Conservation (phyloP, 1,140 invertebrate genomes). For the Eubasilissa regina region DNA sequence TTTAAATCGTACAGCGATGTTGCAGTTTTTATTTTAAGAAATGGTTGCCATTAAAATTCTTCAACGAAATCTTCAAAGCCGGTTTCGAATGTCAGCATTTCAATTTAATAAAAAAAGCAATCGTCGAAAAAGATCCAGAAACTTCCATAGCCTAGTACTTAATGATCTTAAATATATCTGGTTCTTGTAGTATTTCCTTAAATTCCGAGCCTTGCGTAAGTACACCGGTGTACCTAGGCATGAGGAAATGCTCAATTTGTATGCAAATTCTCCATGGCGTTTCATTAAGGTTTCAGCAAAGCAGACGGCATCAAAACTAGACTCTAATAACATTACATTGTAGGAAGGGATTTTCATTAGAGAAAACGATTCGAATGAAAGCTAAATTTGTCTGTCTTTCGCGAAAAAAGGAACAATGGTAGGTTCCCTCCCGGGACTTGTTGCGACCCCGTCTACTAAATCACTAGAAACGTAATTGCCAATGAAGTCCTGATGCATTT, state of each 20-base stretch:
- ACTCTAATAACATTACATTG: slow-evolving; percentile 17
- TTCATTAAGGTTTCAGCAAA: slow-evolving; percentile 18
- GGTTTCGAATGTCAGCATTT: too few relatives aligned
- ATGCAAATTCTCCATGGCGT: slow-evolving; percentile 27
- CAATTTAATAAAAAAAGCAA: too few relatives aligned
- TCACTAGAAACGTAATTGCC: not conserved
- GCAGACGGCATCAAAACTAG: slow-evolving; percentile 23
- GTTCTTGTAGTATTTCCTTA: not conserved
- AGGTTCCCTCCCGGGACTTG: not conserved
- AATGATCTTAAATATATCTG: not conserved
- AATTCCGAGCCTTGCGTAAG: not conserved
- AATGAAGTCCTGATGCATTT: not conserved
- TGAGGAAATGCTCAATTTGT: slow-evolving; percentile 31
- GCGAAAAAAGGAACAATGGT: not conserved
- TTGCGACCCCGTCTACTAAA: not conserved
- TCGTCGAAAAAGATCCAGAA: too few relatives aligned
- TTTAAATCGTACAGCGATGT: too few relatives aligned
- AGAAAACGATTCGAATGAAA: slow-evolving; percentile 16
- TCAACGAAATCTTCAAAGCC: too few relatives aligned
- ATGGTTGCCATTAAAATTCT: too few relatives aligned
- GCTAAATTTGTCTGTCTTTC: slow-evolving; percentile 4
- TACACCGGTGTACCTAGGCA: not conserved
- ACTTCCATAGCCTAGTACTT: too few relatives aligned
- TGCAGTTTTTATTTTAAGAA: too few relatives aligned
- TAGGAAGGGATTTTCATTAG: slow-evolving; percentile 22